Evolutionary conservation across 2,797 vertebrate species (phyloP).

Genomic region (Antennarius maculatus): DNA sequence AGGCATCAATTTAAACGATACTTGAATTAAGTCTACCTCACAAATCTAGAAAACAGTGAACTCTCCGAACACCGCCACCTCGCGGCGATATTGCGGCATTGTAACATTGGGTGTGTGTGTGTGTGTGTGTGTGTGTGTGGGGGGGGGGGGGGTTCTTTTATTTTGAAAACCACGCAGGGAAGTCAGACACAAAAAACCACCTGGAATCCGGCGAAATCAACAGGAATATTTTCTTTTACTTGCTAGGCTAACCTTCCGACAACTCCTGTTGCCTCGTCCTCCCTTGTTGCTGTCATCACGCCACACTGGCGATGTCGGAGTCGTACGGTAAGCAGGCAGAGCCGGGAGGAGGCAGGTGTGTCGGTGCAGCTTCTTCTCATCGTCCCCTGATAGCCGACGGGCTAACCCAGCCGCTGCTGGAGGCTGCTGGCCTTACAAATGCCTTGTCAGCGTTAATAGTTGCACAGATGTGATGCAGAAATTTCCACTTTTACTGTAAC

Average conservation of each 20-base stretch:
- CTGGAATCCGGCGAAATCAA: constrained; percentile 74
- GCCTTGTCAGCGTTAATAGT: constrained; percentile 32
- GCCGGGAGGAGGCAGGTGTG: constrained; percentile 62
- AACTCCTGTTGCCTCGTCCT: constrained; percentile 8
- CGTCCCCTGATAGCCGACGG: constrained; percentile 65
- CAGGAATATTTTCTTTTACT: constrained; percentile 70
- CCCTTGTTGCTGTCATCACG: constrained; percentile 37
- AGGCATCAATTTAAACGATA: background rate
- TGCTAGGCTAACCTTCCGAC: constrained; percentile 57
- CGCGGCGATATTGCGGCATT: background rate
- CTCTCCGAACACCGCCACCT: constrained; percentile 24
- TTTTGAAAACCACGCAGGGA: constrained; percentile 78
- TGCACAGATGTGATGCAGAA: background rate
- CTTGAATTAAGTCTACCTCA: background rate
- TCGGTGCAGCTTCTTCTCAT: constrained; percentile 33
- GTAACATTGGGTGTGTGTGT: background rate
- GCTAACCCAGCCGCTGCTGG: constrained; percentile 51
- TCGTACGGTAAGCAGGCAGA: constrained; percentile 81
- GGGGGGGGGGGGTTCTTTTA: constrained; percentile 79
- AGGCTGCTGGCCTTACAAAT: constrained; percentile 48
- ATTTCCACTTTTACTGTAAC: background rate
- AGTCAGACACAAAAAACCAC: constrained; percentile 67
- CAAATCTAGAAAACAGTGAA: background rate
- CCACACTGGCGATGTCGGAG: constrained; percentile 81
- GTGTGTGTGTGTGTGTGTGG: background rate